Percentiles rank a stretch among this genome's conserved stretches.
Conservation (phyloP, 2,113 vertebrate genomes). For the Atrichornis clamosus region DNA sequence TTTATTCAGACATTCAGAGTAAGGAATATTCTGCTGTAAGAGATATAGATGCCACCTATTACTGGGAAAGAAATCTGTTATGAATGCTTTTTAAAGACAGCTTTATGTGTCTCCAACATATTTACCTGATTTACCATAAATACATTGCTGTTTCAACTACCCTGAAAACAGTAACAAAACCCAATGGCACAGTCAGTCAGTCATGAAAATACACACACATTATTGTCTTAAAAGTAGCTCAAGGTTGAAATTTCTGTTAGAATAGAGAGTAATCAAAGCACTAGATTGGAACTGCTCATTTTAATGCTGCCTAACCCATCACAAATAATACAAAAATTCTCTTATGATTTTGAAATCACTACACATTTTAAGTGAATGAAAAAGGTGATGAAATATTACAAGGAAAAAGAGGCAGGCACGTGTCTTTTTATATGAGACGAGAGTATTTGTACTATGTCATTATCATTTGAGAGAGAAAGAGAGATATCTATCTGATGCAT, state of each 20-base stretch:
- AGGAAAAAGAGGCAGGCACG: not conserved
- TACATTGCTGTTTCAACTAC: not conserved
- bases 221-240: not conserved
- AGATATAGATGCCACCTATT: not conserved
- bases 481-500: not conserved
- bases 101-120: not conserved
- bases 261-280: not conserved
- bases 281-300: not conserved
- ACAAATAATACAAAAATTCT: not conserved
- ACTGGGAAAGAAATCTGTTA: not conserved
- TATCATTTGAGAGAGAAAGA: not conserved
- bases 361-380: not conserved
- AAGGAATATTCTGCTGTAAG: not conserved
- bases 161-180: not conserved
- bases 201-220: not conserved
- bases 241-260: not conserved
- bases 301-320: not conserved
- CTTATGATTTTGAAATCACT: not conserved
- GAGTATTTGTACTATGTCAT: not conserved
- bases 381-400: not conserved
- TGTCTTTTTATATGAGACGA: not conserved
- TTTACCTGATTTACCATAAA: not conserved
- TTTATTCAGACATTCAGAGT: not conserved
- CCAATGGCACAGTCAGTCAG: not conserved
- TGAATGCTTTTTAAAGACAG: not conserved